Evolutionary conservation across 53 echinoderm and acorn worm species (phyloP).

Genomic region (Astropecten irregularis): DNA sequence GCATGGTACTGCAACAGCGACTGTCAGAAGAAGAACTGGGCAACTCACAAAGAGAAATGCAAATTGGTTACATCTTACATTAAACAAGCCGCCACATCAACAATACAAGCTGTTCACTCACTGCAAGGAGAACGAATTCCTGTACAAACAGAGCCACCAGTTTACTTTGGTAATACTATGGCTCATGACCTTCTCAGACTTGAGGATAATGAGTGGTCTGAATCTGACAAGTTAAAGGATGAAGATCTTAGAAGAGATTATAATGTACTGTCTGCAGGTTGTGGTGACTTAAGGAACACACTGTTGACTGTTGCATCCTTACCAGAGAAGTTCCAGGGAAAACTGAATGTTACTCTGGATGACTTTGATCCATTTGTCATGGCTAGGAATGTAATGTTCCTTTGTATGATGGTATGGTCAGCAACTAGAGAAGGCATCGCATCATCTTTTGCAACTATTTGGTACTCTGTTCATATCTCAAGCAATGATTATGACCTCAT

Average conservation of each 20-base stretch:
- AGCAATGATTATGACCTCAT: constrained; percentile 36
- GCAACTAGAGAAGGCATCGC: not conserved
- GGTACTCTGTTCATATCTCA: constrained; percentile 55
- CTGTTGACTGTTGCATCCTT: constrained; percentile 52
- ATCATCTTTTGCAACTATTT: constrained; percentile 25
- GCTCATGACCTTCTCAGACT: constrained; percentile 43
- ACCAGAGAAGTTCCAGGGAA: constrained; percentile 32
- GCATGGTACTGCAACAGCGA: constrained; percentile 19
- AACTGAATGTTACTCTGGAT: constrained; percentile 22
- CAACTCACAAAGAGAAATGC: constrained; percentile 36
- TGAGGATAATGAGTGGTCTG: constrained; percentile 13
- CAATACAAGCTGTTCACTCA: not conserved
- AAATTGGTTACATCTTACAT: not conserved
- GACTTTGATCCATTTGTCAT: constrained; percentile 60
- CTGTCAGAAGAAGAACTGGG: constrained; percentile 35
- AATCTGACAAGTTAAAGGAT: not conserved
- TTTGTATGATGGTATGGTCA: constrained; percentile 49
- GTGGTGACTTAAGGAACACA: constrained; percentile 49
- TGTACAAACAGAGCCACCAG: not conserved
- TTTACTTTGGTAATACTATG: constrained; percentile 53
- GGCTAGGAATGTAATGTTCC: constrained; percentile 56
- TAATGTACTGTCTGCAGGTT: constrained; percentile 37
- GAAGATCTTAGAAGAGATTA: constrained; percentile 17
- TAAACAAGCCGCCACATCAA: not conserved
- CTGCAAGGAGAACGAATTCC: not conserved